These are phyloP conservation scores for Orthosia gracilis DNA, from an alignment of 2,888 invertebrate species.

Conservation along the genomic window DNA sequence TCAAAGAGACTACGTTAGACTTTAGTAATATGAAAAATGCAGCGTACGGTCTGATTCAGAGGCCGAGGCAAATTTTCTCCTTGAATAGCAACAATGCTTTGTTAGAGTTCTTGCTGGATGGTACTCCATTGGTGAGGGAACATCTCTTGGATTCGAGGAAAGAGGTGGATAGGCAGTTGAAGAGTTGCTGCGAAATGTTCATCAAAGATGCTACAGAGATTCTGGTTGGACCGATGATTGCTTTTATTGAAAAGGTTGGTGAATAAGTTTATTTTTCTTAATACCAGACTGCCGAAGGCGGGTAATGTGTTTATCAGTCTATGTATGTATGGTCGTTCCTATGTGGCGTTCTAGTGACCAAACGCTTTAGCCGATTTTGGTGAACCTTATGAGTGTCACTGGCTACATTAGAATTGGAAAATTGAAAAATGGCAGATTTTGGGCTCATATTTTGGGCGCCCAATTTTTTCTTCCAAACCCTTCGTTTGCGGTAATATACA, in stretches of 20 bases:
- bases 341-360: too few species aligned
- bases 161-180: slow-evolving; percentile 98
- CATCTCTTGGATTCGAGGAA: slow-evolving; percentile 98
- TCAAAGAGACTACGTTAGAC: slow-evolving; percentile 98
- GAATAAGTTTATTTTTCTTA: too few species aligned
- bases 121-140: slow-evolving; percentile 98
- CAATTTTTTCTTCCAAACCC: too few species aligned
- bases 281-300: too few species aligned
- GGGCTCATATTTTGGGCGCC: too few species aligned
- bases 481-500: too few species aligned
- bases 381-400: too few species aligned
- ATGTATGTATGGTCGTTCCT: too few species aligned
- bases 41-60: slow-evolving; percentile 94
- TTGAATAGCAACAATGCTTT: slow-evolving; percentile 97
- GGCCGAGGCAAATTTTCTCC: slow-evolving; percentile 96
- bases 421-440: too few species aligned
- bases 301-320: too few species aligned
- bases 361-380: too few species aligned
- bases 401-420: too few species aligned
- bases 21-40: slow-evolving; percentile 98
- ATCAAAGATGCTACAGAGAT: slow-evolving; percentile 95
- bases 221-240: slow-evolving; percentile 94
- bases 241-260: slow-evolving; percentile 92
- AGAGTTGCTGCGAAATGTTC: slow-evolving; percentile 96
- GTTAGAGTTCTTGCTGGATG: slow-evolving; percentile 97